Evolutionary conservation across 2,113 vertebrate species (phyloP), one percentile per base, ranked within the genome.

Genomic region (Empidonax alnorum): DNA sequence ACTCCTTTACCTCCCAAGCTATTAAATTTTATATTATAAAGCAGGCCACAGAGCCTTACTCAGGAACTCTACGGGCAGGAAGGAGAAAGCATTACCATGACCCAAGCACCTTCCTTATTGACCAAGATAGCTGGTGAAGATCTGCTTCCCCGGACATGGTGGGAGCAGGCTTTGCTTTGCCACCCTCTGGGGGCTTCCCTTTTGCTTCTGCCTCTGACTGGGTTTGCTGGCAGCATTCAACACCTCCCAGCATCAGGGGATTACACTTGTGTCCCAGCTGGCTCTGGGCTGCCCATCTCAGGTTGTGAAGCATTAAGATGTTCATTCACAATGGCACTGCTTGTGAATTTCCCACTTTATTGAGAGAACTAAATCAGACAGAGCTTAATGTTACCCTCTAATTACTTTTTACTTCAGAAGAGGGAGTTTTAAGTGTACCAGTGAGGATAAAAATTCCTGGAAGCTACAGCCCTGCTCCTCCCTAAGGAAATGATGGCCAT

Each of bases 121-220:
- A 33, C 47, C 44, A 65, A 46, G n/a, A 14, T 0, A 10, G 28
- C 6, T 33, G 35, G 8, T 53, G 42, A 37, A 68, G 23, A 67
- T 8, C 25, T 46, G 41, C 22, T 72, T 30, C 22, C 20, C 47
- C 3, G 5, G 22, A 31, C 0, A 1, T 3, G 13, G 30, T 0
- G 12, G 55, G 18, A 85, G 17, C 9, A 21, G 33, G 23, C 12
- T 83, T 30, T 67, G 22, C 31, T 83, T 49, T 7, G 12, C 35
- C 2, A 1, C 15, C 5, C 0, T 0, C 1, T 1, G 1, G 31
- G 67, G 28, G 14, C 8, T 85, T 63, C 33, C 7, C 47, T 72
- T 75, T 31, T 22, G 11, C 28, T 75, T 39, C 31, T 79, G 47
- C n/a, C 24, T 68, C 41, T 14, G 27, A 30, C 13, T 3, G 6